Conservation (phyloP, 2,113 vertebrate genomes). For the Apus apus region DNA sequence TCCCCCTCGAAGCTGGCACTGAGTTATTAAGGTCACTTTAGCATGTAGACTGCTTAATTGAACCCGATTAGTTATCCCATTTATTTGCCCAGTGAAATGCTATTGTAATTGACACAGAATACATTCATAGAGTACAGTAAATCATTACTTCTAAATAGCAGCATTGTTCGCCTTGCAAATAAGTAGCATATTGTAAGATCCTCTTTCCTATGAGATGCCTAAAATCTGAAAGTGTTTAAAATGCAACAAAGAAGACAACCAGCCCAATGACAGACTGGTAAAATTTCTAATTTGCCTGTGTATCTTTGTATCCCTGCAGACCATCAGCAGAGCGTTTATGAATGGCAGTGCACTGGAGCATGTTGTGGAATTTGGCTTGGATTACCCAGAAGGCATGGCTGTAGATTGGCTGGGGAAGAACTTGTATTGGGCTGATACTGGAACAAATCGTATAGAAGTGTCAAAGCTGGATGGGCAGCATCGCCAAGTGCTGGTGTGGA, state of each 20-base stretch:
- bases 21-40: constrained; percentile 39
- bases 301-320: constrained; percentile 77
- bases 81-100: constrained; percentile 21
- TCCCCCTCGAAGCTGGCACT: constrained; percentile 28
- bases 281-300: constrained; percentile 31
- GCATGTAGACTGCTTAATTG: constrained; percentile 50
- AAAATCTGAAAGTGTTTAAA: constrained; percentile 59
- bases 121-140: constrained; percentile 29
- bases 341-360: constrained; percentile 95
- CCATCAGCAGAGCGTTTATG: constrained; percentile 97
- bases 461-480: constrained; percentile 95
- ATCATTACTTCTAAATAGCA: constrained; percentile 50
- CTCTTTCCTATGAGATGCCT: constrained; percentile 37
- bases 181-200: constrained; percentile 23
- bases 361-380: constrained; percentile 94
- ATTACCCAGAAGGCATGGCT: constrained; percentile 98
- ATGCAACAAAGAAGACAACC: constrained; percentile 34
- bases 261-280: constrained; percentile 19
- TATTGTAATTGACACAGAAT: constrained; percentile 39
- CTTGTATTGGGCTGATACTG: constrained; percentile 96
- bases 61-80: constrained; percentile 5
- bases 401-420: constrained; percentile 98
- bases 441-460: constrained; percentile 95
- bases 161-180: constrained; percentile 38
- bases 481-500: constrained; percentile 95